These are phyloP conservation scores for Diaprepes abbreviatus DNA, from an alignment of 2,888 invertebrate species.

Conservation along the genomic window DNA sequence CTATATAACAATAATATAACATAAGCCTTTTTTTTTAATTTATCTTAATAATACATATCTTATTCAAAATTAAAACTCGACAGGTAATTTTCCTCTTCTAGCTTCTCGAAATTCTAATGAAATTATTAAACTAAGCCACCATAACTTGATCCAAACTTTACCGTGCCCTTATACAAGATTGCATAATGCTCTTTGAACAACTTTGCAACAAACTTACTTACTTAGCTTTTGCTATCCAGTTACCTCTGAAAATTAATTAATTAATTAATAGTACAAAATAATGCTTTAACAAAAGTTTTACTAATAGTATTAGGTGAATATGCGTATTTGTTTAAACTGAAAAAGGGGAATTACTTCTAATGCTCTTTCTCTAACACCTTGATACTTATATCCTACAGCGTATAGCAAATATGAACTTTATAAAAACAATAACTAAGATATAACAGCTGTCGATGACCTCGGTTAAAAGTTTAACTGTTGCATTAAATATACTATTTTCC, in stretches of 20 bases:
- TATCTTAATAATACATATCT: too few relatives aligned
- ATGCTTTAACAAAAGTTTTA: not conserved
- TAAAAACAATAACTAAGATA: too few relatives aligned
- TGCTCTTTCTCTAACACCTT: too few relatives aligned
- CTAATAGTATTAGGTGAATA: not conserved
- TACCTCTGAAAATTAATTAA: conserved; percentile 4
- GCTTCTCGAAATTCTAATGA: not conserved
- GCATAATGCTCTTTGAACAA: conserved; percentile 6
- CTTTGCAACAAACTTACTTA: conserved; percentile 6
- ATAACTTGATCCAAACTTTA: conserved; percentile 4
- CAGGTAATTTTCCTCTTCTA: not conserved
- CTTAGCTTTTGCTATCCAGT: conserved; percentile 9
- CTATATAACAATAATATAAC: too few relatives aligned
- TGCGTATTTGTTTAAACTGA: too few relatives aligned
- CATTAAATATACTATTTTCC: too few relatives aligned
- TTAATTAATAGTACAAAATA: not conserved
- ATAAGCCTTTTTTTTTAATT: too few relatives aligned
- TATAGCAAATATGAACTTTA: too few relatives aligned
- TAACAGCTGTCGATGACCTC: too few relatives aligned
- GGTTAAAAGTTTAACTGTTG: too few relatives aligned
- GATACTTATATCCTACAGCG: too few relatives aligned
- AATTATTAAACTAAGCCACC: conserved; percentile 1
- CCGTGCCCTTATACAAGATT: conserved; percentile 9
- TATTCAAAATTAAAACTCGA: not conserved
- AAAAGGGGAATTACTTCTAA: too few relatives aligned